Evolutionary conservation across 2,888 invertebrate genomes (phyloP), one percentile per base, ranked within the genome.

Genomic region (Furcula furcula): DNA sequence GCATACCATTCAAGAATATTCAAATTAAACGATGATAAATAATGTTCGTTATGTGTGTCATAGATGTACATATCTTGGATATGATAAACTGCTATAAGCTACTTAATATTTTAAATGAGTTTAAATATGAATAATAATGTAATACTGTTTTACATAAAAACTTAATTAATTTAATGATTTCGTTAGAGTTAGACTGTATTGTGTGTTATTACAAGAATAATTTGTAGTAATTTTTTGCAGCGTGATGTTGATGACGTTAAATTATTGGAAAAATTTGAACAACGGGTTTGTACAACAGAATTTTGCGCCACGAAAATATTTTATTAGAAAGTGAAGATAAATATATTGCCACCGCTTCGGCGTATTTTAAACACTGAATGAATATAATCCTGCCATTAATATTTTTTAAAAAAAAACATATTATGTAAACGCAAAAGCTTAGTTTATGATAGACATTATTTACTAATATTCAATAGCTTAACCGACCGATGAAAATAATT

Each of bases 1-100:
- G 37, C 25, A 26, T 6, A n/a, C 12, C 13, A 12, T 7, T 14
- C 4, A 9, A n/a, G 12, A 9, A 7, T 14, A 19, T 25, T 27
- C 7, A 10, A 25, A 28, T 4, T 19, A 34, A 31, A 34, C 35
- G 22, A 43, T 10, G 19, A 30, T 11, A 16, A 23, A 18, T 5
- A 26, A 3, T 11, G 9, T 7, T 10, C n/a, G 10, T 11, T 7
- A 7, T 18, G 18, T 10, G 27, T 27, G 15, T 27, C 15, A 16
- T 9, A 16, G 16, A 28, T 18, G 18, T n/a, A 7, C 18, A 28
- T 10, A 28, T 28, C 6, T 14, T 10, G 2, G n/a, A 2, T 4
- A 11, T 18, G 28, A 28, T 28, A 28, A 18, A 28, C 11, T 11
- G 16, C 9, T n/a, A 18, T 28, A 28, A 28, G 18, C 28, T 18